Evolutionary conservation across 2,797 vertebrate genomes (phyloP).

Genomic region (Typhlichthys subterraneus): DNA sequence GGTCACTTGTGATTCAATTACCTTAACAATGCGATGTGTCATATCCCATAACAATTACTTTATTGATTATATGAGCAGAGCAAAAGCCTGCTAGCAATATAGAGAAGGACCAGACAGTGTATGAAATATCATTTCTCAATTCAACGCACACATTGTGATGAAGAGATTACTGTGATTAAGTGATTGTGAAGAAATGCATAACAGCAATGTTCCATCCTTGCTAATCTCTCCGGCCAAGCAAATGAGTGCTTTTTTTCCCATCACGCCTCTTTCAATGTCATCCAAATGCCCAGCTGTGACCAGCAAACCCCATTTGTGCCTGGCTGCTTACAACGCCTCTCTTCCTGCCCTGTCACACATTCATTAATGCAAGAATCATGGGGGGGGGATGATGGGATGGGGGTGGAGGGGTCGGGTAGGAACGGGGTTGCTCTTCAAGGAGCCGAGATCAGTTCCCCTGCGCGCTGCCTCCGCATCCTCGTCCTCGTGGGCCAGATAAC

Average conservation of each 20-base stretch:
- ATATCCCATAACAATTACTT: conserved; percentile 30
- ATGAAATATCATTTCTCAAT: background rate
- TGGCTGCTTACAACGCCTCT: background rate
- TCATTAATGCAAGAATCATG: conserved; percentile 38
- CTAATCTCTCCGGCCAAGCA: conserved; percentile 2
- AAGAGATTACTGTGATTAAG: background rate
- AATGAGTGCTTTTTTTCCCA: conserved; percentile 7
- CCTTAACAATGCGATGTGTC: conserved; percentile 25
- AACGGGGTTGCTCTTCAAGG: conserved; percentile 6
- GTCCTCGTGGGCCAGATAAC: conserved; percentile 44
- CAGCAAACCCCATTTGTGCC: conserved; percentile 2
- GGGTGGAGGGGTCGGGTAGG: background rate
- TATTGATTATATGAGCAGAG: conserved; percentile 24
- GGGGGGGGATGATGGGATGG: background rate
- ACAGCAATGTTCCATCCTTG: background rate
- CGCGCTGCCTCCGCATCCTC: conserved; percentile 5
- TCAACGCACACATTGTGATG: background rate
- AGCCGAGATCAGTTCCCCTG: conserved; percentile 21
- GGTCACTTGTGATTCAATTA: conserved; percentile 42
- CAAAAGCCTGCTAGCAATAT: conserved; percentile 6
- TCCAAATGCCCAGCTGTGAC: conserved; percentile 29
- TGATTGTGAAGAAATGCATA: background rate
- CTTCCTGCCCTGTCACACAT: conserved; percentile 1
- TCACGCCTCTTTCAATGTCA: conserved; percentile 21
- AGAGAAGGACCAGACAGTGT: background rate